Evolutionary conservation across 2,888 invertebrate genomes (phyloP).

Genomic region (Morinoia aosen): DNA sequence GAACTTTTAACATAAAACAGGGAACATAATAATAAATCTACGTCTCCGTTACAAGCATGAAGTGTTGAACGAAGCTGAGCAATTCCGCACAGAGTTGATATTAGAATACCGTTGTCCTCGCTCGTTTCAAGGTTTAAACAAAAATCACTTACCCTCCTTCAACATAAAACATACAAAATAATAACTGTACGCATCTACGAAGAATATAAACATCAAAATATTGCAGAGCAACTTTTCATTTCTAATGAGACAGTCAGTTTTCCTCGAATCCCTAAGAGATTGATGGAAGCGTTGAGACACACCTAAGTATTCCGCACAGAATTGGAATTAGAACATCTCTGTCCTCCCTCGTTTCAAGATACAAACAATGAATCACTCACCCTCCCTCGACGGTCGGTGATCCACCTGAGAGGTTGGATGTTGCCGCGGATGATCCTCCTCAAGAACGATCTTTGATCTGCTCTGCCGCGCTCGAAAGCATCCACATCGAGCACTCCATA

Average conservation of each 20-base stretch:
- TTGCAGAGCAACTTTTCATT: too few species aligned
- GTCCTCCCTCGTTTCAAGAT: too few species aligned
- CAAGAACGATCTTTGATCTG: neutral
- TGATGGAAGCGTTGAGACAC: neutral
- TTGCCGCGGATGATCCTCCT: neutral
- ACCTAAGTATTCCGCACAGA: neutral
- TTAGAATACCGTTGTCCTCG: neutral
- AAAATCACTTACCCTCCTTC: neutral
- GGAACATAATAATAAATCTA: too few species aligned
- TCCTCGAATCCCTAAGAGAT: too few species aligned
- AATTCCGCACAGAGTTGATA: neutral
- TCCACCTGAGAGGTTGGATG: slow-evolving; percentile 20
- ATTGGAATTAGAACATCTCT: neutral
- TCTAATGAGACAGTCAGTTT: too few species aligned
- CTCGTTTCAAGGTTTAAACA: too few species aligned
- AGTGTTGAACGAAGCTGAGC: neutral
- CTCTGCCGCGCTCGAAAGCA: neutral
- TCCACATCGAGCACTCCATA: neutral
- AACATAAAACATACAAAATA: neutral
- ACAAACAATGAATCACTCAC: neutral
- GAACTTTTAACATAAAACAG: too few species aligned
- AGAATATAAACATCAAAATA: too few species aligned
- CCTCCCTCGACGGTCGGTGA: slow-evolving; percentile 1
- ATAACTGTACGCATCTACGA: too few species aligned
- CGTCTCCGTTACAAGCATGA: too few species aligned